These are phyloP conservation scores for Hydrolagus colliei DNA, from an alignment of 2,797 vertebrate genomes.

Conservation along the genomic window DNA sequence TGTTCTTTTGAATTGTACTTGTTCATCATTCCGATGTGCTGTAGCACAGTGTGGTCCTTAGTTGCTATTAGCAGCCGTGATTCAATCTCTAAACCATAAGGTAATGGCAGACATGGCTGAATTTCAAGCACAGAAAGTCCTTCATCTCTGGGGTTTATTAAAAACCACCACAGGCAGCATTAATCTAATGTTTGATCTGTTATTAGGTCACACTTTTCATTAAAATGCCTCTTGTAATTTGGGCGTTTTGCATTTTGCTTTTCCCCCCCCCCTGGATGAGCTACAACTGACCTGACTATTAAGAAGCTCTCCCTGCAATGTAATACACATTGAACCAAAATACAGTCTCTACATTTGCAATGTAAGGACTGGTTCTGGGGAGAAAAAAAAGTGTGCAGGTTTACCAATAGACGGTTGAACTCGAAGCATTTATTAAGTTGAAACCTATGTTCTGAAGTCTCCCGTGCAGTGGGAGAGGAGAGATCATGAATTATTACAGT, in stretches of 20 bases:
- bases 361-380: background rate
- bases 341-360: background rate
- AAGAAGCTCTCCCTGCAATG: background rate
- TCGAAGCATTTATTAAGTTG: background rate
- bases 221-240: background rate
- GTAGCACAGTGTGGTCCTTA: constrained; percentile 7
- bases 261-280: background rate
- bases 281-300: background rate
- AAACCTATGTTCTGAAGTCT: background rate
- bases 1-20: constrained; percentile 15
- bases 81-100: constrained; percentile 11
- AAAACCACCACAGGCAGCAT: background rate
- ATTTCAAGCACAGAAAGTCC: constrained; percentile 14
- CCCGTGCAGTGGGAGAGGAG: background rate
- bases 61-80: constrained; percentile 21
- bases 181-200: background rate
- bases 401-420: background rate
- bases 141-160: background rate
- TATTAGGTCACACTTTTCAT: constrained; percentile 17
- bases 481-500: background rate
- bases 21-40: constrained; percentile 11
- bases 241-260: background rate
- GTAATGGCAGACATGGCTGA: constrained; percentile 27
- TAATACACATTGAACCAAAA: background rate
- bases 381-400: background rate